Base-by-base conservation (phyloP, 2,888 invertebrate species). In the Phyllotreta striolata region DNA sequence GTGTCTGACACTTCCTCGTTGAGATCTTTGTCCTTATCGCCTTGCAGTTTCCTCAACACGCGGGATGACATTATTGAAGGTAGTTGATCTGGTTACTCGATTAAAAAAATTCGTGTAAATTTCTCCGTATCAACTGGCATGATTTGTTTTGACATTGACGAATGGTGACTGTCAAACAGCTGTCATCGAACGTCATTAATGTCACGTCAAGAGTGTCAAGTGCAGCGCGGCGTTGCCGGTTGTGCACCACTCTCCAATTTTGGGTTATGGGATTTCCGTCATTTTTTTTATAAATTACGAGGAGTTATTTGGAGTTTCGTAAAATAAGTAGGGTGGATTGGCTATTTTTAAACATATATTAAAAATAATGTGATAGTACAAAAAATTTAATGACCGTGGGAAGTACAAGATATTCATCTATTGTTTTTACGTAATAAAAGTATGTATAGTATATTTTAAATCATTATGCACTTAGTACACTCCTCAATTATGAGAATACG, bases 31-130 rank as follows among this genome's bases (percentile, higher is more conserved):
- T 85, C 84, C 72, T 85, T 84, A 43, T 83, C 85, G 39, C 87
- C 87, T 74, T 88, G 88, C 72, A 89, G 79, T 78, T 89, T 89
- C 71, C 87, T 85, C 67, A 89, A 80, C 70, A 88, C 86, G 73
- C 89, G 83, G 38, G 88, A 87, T 43, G 89, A 89, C 89, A 89
- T 89, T 44, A 12, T 68, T 14, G 6, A 14, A 34, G 39, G 34
- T 14, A 49, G n/a, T 35, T 7, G 34, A 6, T 7, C 7, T 35
- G 24, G 4, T 24, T 24, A 24, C 24, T 24, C 24, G 4, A 24
- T 24, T 24, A 24, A 24, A 24, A 49, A 49, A 9, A 24, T 47
- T 47, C 37, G 37, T 37, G 4, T 37, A 14, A 49, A 37, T 35
- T 35, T n/a, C 35, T 49, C 37, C 49, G 37, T 49, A n/a, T 35